Percentiles rank a stretch among this genome's conserved stretches.
phyloP scores from a whole-genome alignment of 2,888 invertebrate genomes.

The Hirtodrosophila confusa region DNA sequence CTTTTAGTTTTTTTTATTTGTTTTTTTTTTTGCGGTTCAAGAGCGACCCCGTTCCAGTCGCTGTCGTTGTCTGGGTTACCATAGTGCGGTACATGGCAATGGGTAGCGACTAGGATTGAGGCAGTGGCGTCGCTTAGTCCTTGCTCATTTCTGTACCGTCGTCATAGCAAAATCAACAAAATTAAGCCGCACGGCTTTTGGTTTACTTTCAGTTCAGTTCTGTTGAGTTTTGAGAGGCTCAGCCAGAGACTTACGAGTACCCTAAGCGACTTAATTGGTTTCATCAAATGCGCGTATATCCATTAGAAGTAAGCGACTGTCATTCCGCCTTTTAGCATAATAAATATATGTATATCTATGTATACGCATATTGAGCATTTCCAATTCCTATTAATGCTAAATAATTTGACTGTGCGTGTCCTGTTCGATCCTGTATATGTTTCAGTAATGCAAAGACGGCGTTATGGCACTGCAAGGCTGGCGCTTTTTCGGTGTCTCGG shows the following conservation, averaged over 20 bases:
- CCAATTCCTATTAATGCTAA: slow-evolving; percentile 7
- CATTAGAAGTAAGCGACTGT: slow-evolving; percentile 17
- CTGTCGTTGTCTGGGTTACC: slow-evolving; percentile 33
- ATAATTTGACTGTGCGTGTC: neutral
- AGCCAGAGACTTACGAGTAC: slow-evolving; percentile 4
- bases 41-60: slow-evolving; percentile 31
- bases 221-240: slow-evolving; percentile 9
- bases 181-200: slow-evolving; percentile 37
- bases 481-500: slow-evolving; percentile 84
- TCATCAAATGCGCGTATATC: slow-evolving; percentile 46
- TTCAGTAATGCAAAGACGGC: slow-evolving; percentile 80
- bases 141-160: slow-evolving; percentile 61
- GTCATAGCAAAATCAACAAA: slow-evolving; percentile 76
- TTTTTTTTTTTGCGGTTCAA: slow-evolving; percentile 43
- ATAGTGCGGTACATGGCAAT: slow-evolving; percentile 4
- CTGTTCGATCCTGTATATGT: slow-evolving; percentile 13
- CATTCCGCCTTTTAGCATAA: slow-evolving; percentile 4
- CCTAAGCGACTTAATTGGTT: slow-evolving; percentile 49
- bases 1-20: slow-evolving; percentile 3
- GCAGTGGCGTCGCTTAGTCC: slow-evolving; percentile 49
- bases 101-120: slow-evolving; percentile 15
- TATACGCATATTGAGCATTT: neutral
- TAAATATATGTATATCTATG: neutral
- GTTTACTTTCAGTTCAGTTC: slow-evolving; percentile 24
- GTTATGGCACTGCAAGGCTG: slow-evolving; percentile 84